A percentile compares a stretch with the other conserved stretches of the same genome.
Evolutionary conservation across 2,797 vertebrate genomes (phyloP).

Genomic region (Sebastiscus tertius): DNA sequence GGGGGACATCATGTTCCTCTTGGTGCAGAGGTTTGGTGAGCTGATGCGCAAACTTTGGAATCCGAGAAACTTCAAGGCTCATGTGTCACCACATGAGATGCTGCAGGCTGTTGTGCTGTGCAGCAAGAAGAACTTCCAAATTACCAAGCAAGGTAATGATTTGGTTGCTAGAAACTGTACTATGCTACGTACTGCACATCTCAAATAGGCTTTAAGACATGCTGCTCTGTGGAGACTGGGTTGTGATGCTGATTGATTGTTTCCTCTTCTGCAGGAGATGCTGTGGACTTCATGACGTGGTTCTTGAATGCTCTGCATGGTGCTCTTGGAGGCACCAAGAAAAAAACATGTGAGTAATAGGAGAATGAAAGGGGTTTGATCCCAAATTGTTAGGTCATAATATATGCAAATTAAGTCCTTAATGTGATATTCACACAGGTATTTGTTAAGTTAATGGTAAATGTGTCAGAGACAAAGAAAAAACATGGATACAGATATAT

Average conservation of each 20-base stretch:
- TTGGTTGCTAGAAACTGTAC: background rate
- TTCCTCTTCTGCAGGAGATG: slow-evolving; percentile 85
- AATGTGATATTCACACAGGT: background rate
- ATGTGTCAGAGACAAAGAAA: background rate
- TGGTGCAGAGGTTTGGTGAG: slow-evolving; percentile 97
- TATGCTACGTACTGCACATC: background rate
- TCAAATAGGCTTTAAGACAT: background rate
- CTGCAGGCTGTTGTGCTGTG: slow-evolving; percentile 97
- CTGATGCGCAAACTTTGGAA: slow-evolving; percentile 99
- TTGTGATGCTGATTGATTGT: slow-evolving; percentile 1
- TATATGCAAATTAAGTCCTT: background rate
- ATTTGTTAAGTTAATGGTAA: background rate
- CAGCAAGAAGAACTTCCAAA: slow-evolving; percentile 99
- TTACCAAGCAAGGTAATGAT: slow-evolving; percentile 92
- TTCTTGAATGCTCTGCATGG: slow-evolving; percentile 95
- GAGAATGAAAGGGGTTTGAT: background rate
- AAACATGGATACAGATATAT: background rate
- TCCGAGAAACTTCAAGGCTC: slow-evolving; percentile 97
- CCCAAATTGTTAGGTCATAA: background rate
- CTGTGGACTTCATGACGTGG: slow-evolving; percentile 98
- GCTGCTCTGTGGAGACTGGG: background rate
- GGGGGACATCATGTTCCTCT: slow-evolving; percentile 96
- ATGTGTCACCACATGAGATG: slow-evolving; percentile 98
- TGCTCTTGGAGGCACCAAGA: slow-evolving; percentile 95
- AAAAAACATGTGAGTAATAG: slow-evolving; percentile 90